Evolutionary conservation across 2,888 invertebrate genomes (phyloP), one percentile per base, ranked within the genome.

Genomic region (Stomorhina lunata): DNA sequence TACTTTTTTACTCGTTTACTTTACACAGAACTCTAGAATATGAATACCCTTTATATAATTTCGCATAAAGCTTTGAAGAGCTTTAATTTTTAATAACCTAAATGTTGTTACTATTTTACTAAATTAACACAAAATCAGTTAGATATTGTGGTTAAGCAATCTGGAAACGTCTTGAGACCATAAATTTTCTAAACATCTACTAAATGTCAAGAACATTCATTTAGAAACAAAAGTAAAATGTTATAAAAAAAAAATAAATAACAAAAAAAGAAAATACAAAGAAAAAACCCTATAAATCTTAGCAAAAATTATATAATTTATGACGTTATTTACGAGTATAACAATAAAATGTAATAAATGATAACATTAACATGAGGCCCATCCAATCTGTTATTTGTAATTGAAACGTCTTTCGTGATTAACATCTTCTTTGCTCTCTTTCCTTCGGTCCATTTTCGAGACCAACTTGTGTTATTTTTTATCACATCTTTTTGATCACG

Each of bases 201-300:
- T n/a, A 72, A 72, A 72, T 72, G 73, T 73, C 73, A 73, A 73
- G 63, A 53, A 43, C 63, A 73, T 63, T 29, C n/a, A 4, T 32
- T 27, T 15, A 43, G 6, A 45, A 20, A 3, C 29, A 48, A 48
- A 32, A 65, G 9, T 6, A 22, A 40, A 22, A 69, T 29, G 22
- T 4, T 2, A 40, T 29, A 20, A 45, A 22, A 20, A 53, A 27
- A 22, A 43, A 27, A 37, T 10, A 37, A 20, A 32, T 15, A 7
- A 25, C 12, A 25, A 63, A 43, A 22, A 25, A 25, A 29, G 5
- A 43, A 25, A 71, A 57, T 43, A 3, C n/a, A 6, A 57, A 59
- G 25, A 34, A 45, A 17, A 17, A 32, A 73, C n/a, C n/a, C n/a
- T n/a, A n/a, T n/a, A 29, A 32, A 50, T 59, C 34, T 22, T 22